Percentiles rank a stretch among this genome's conserved stretches.
Evolutionary conservation across 2,797 vertebrate species (phyloP).

Genomic region (Rhyacichthys aspro): DNA sequence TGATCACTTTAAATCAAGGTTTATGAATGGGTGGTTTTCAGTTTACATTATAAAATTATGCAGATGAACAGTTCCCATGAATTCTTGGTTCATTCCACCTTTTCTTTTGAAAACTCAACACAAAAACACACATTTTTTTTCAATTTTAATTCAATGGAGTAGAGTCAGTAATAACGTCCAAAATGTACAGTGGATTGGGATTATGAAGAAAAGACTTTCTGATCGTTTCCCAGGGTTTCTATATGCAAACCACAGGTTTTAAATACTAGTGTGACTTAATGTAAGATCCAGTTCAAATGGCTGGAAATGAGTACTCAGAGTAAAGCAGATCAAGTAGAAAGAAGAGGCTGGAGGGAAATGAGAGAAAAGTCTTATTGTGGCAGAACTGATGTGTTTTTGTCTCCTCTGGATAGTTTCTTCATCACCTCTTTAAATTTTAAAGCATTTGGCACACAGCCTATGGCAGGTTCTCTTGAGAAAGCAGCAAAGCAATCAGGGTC

Average conservation of each 20-base stretch:
- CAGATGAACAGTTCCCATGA: no score
- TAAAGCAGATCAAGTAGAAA: slow-evolving; percentile 49
- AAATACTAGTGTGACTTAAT: slow-evolving; percentile 41
- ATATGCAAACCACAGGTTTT: slow-evolving; percentile 41
- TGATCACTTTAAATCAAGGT: no score
- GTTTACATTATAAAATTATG: no score
- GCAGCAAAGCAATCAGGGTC: slow-evolving; percentile 84
- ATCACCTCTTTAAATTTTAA: slow-evolving; percentile 99
- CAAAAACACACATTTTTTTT: neutral
- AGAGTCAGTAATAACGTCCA: slow-evolving; percentile 25
- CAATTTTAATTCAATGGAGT: neutral
- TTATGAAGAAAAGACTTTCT: slow-evolving; percentile 35
- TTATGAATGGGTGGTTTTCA: no score
- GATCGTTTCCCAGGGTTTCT: slow-evolving; percentile 53
- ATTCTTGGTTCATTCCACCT: no score
- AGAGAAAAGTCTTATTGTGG: slow-evolving; percentile 75
- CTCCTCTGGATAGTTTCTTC: slow-evolving; percentile 95
- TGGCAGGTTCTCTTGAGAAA: slow-evolving; percentile 89
- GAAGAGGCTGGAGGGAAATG: slow-evolving; percentile 44
- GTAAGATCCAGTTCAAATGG: slow-evolving; percentile 42
- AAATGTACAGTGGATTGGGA: slow-evolving; percentile 28
- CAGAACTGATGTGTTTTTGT: slow-evolving; percentile 86
- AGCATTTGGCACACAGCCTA: slow-evolving; percentile 89
- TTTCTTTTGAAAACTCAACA: no score
- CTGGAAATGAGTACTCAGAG: slow-evolving; percentile 43